Evolutionary conservation across 2,888 invertebrate species (phyloP).

Genomic region (Mythimna impura): DNA sequence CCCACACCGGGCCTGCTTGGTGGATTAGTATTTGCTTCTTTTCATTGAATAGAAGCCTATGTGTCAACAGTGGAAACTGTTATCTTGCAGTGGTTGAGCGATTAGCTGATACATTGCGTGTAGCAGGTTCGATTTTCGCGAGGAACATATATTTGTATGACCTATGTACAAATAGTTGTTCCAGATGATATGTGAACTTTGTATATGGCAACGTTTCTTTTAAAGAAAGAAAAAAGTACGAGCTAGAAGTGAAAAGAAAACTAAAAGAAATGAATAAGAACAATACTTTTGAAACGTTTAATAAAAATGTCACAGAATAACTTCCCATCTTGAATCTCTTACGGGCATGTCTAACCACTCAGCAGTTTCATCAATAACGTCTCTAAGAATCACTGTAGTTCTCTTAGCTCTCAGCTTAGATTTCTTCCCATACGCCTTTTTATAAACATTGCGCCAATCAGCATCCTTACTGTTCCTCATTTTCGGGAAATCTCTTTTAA

Average conservation of each 20-base stretch:
- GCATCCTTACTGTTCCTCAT: constrained; percentile 54
- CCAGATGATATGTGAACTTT: no score
- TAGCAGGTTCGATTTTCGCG: no score
- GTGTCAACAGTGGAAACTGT: background rate
- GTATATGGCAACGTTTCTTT: no score
- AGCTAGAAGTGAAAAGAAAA: background rate
- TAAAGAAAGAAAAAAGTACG: no score
- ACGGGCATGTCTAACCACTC: constrained; percentile 60
- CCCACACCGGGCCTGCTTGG: background rate
- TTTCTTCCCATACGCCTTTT: constrained; percentile 60
- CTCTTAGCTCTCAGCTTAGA: constrained; percentile 37
- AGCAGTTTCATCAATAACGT: constrained; percentile 51
- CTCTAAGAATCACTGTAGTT: background rate
- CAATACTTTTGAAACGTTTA: background rate
- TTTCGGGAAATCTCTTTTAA: constrained; percentile 70
- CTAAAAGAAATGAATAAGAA: background rate
- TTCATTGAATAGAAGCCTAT: background rate
- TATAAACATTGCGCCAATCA: constrained; percentile 67
- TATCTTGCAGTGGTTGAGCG: background rate
- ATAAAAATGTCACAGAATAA: constrained; percentile 65
- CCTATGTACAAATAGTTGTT: no score
- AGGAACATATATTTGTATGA: no score
- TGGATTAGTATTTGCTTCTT: background rate
- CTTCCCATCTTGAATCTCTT: constrained; percentile 66
- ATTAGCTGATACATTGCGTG: no score